Percentiles rank a stretch among this genome's conserved stretches.
Evolutionary conservation across 2,888 invertebrate genomes (phyloP).

Genomic region (Ectobius pallidus): DNA sequence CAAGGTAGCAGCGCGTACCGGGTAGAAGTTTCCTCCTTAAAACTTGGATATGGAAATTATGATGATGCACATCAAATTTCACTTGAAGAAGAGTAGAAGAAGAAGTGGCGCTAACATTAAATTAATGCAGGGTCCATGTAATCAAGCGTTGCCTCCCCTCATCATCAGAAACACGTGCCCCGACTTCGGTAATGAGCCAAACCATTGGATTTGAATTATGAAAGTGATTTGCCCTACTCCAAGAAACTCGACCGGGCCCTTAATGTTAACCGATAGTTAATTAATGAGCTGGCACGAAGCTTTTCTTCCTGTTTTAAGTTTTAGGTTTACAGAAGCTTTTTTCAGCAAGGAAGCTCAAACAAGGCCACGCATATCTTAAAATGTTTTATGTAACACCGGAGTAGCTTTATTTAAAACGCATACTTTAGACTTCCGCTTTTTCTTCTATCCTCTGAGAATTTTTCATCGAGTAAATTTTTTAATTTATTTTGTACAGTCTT

Average conservation of each 20-base stretch:
- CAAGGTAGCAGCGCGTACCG: too few species aligned
- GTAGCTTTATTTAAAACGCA: too few species aligned
- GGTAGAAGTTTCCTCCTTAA: background rate
- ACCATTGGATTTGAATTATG: slow-evolving; percentile 5
- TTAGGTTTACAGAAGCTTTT: too few species aligned
- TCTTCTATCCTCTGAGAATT: too few species aligned
- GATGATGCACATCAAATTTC: slow-evolving; percentile 4
- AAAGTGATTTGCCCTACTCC: background rate
- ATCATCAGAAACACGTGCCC: background rate
- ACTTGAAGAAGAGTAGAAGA: slow-evolving; percentile 5
- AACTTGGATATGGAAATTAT: background rate
- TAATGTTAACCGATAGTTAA: background rate
- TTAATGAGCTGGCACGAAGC: too few species aligned
- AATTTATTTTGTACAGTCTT: too few species aligned
- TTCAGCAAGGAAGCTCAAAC: too few species aligned
- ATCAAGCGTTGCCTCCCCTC: background rate
- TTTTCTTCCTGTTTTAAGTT: too few species aligned
- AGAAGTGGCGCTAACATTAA: background rate
- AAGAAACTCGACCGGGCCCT: background rate
- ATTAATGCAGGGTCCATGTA: slow-evolving; percentile 15
- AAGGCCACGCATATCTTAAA: too few species aligned
- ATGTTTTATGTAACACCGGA: too few species aligned
- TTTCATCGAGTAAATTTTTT: too few species aligned
- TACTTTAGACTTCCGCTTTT: too few species aligned
- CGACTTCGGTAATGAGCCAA: slow-evolving; percentile 8